A percentile compares a stretch with the other conserved stretches of the same genome.
Evolutionary conservation across 2,888 invertebrate species (phyloP).

Genomic region (Tigriopus californicus): DNA sequence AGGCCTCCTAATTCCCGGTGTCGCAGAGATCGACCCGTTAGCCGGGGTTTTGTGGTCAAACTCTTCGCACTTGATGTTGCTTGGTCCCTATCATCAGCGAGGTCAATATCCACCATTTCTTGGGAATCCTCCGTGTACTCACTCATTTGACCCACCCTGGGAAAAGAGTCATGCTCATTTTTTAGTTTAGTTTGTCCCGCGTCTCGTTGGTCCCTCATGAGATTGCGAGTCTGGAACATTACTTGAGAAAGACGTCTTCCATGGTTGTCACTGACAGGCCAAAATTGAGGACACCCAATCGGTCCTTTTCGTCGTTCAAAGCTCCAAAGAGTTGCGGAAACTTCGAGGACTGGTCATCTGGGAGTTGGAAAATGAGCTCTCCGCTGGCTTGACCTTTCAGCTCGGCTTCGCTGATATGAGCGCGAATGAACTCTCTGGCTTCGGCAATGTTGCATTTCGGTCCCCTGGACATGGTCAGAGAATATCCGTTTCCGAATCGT

Average conservation of each 20-base stretch:
- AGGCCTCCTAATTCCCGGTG: not conserved
- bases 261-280: slow-evolving; percentile 71
- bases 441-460: not conserved
- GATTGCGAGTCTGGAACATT: not conserved
- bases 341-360: not conserved
- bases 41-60: not conserved
- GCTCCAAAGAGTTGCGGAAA: not conserved
- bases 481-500: not conserved
- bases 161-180: not conserved
- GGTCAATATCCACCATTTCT: not conserved
- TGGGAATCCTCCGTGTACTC: not conserved
- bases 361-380: not conserved
- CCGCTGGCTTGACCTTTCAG: not conserved
- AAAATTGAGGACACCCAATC: slow-evolving; percentile 51
- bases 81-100: not conserved
- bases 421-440: not conserved
- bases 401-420: not conserved
- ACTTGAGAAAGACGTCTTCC: slow-evolving; percentile 69
- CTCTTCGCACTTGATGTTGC: no score
- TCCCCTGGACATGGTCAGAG: not conserved
- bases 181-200: not conserved
- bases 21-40: not conserved
- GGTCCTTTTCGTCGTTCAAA: slow-evolving; percentile 39
- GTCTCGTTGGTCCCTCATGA: not conserved
- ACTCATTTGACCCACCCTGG: not conserved